These are phyloP conservation scores for Aphidius gifuensis DNA, from an alignment of 1,140 invertebrate species.

Conservation along the genomic window DNA sequence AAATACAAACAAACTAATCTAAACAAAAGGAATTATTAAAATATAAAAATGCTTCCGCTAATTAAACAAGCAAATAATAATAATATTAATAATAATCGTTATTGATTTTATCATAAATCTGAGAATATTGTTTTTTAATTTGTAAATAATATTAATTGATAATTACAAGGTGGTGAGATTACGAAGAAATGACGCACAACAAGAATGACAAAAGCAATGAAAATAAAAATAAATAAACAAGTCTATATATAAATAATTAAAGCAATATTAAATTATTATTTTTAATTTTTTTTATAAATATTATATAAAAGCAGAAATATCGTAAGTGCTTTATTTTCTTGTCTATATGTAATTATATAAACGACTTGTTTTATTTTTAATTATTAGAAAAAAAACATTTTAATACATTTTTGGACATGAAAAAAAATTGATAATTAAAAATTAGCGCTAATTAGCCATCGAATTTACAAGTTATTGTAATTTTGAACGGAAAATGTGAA, in stretches of 20 bases:
- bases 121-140: background rate
- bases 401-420: no score
- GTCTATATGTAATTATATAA: no score
- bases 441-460: background rate
- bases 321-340: no score
- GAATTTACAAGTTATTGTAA: conserved; percentile 11
- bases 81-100: background rate
- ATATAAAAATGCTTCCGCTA: conserved; percentile 3
- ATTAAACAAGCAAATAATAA: background rate
- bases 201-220: background rate
- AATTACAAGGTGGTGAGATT: conserved; percentile 2
- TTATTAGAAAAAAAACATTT: no score
- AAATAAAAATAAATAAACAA: background rate
- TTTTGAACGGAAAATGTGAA: conserved; percentile 5
- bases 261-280: no score
- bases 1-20: background rate
- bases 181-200: background rate
- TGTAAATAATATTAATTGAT: background rate
- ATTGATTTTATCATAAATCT: background rate
- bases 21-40: background rate
- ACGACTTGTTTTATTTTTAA: no score
- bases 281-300: no score
- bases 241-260: no score
- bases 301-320: no score
- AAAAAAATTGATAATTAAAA: background rate